Evolutionary conservation across 2,113 vertebrate species (phyloP), one percentile per base, ranked within the genome.

Genomic region (Helogale parvula): DNA sequence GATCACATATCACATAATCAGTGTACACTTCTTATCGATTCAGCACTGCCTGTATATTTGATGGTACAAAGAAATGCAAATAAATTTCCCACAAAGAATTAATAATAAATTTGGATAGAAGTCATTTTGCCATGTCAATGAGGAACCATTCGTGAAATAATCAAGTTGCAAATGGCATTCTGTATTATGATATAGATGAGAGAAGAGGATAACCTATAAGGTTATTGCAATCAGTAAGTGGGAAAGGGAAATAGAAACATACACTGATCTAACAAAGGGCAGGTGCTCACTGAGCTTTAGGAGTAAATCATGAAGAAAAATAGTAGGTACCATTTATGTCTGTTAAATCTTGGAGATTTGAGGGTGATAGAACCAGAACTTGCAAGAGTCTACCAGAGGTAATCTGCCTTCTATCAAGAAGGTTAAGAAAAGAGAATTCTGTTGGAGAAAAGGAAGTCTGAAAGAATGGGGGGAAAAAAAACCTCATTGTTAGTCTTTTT

Each of bases 21-120:
- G 35, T 29, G 27, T 66, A 50, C 0, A 16, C 4, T 29, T 91
- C 77, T 86, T 50, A 52, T 29, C 11, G 27, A 13, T 16, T 96
- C 10, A 87, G 25, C n/a, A 77, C 25, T 77, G 35, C 3, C n/a
- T 25, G 0, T 38, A 13, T 69, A 76, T 86, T 76, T 89, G 25
- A 19, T 23, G 9, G 14, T 27, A 65, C 17, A 71, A 66, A 52
- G 17, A 66, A 77, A 72, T 86, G 25, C 77, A 82, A 45, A 60
- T 76, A 2, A 60, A 90, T 54, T 84, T 16, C 17, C 15, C 23
- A 63, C 47, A 90, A 79, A 89, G 14, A 88, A 68, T 84, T 71
- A 15, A 71, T 72, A 93, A 57, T 72, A 96, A 54, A 87, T 92
- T 66, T 92, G 35, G 41, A 80, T n/a, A 77, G 16, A 84, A 85